Base-by-base conservation (phyloP, 1,140 invertebrate genomes). In the Mamestra configurata region DNA sequence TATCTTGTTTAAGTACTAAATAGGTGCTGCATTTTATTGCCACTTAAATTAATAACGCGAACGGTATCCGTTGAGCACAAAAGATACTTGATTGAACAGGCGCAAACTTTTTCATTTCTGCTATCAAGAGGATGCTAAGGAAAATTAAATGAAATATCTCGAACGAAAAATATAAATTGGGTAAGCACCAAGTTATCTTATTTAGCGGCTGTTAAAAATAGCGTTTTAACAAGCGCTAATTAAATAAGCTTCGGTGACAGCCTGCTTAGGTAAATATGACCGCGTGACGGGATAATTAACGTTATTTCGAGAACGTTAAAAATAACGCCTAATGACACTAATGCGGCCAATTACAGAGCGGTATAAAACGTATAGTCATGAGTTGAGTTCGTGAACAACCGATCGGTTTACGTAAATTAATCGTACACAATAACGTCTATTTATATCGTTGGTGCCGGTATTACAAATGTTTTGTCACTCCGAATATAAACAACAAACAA, bases 271-370 rank as follows among this genome's bases (percentile, higher is more conserved):
- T 71, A 71, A 71, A 71, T 71, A 71, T 53, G 49, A 51, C 24
- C 66, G 40, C 27, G 68, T 71, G 68, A 71, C 49, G 31, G 0
- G 43, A 20, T 64, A 76, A 64, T 64, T 76, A 76, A 37, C 57
- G 73, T 20, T 64, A 77, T 64, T 77, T 77, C 20, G 53, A 20
- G 20, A 11, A 7, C 22, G 27, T 27, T 51, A 77, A 77, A 77
- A 75, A 75, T 75, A 75, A 43, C 70, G 3, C 4, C 10, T 24
- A 57, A 59, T 57, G 11, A 59, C 51, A 57, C 24, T 18, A 37
- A 51, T 22, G n/a, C 35, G 71, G 27, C n/a, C 31, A 75, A 73
- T 77, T 35, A 64, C 43, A 77, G 20, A 57, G 35, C 35, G n/a
- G 0, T 43, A 15, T 46, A 27, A 64, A 64, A 66, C 10, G 18